Evolutionary conservation across 1,140 invertebrate species (phyloP).

Genomic region (Tribolium castaneum): DNA sequence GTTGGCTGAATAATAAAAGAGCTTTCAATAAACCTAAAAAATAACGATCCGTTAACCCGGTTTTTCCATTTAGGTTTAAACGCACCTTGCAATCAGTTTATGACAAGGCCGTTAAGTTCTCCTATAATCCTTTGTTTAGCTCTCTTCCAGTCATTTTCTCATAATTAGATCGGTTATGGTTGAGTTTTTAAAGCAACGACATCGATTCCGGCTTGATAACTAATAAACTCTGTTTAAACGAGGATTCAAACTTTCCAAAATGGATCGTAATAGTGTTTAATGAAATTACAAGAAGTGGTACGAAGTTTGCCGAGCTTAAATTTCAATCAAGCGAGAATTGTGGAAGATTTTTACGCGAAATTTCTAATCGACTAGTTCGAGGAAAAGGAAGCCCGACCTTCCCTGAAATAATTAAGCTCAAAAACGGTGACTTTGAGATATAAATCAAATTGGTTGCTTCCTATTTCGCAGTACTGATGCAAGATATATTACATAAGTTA

Average conservation of each 20-base stretch:
- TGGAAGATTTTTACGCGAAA: background rate
- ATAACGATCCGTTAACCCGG: background rate
- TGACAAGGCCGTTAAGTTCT: background rate
- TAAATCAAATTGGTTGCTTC: constrained; percentile 26
- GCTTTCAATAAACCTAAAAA: background rate
- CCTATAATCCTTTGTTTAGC: background rate
- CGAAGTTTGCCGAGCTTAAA: constrained; percentile 4
- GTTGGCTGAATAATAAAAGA: constrained; percentile 8
- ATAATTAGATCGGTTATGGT: background rate
- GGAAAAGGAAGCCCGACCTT: background rate
- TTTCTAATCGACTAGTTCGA: background rate
- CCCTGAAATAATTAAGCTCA: background rate
- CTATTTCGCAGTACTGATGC: constrained; percentile 19
- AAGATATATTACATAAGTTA: constrained; percentile 35
- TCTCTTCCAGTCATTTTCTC: background rate
- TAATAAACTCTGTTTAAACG: constrained; percentile 10
- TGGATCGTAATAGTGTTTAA: constrained; percentile 23
- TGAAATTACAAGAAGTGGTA: constrained; percentile 14
- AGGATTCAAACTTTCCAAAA: constrained; percentile 7
- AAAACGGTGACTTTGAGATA: constrained; percentile 22
- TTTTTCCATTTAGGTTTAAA: constrained; percentile 1
- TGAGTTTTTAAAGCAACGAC: background rate
- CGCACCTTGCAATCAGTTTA: constrained; percentile 4
- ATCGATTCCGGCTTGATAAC: background rate
- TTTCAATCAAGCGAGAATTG: constrained; percentile 1